Conservation (phyloP, 2,888 invertebrate species). For the Bellardia pandia region DNA sequence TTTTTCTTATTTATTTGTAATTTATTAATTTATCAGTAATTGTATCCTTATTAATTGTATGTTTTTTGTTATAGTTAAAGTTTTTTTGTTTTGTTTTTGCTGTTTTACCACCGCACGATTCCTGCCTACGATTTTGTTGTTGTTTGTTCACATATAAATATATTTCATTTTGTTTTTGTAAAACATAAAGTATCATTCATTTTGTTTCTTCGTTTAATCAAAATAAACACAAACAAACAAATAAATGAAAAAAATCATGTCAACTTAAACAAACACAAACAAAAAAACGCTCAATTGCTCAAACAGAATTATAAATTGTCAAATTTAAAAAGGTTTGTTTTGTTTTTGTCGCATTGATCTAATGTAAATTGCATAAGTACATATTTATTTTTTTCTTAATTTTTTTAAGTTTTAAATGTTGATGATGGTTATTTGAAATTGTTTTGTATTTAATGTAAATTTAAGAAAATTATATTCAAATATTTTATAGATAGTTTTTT, state of each 20-base stretch:
- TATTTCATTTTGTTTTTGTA: slow-evolving; percentile 67
- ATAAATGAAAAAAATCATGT: neutral
- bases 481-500: neutral
- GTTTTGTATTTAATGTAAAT: slow-evolving; percentile 5
- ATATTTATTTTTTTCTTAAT: slow-evolving; percentile 38
- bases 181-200: slow-evolving; percentile 63
- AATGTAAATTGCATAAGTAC: slow-evolving; percentile 67
- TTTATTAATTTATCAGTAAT: slow-evolving; percentile 62
- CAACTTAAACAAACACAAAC: slow-evolving; percentile 19
- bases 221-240: slow-evolving; percentile 43
- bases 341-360: slow-evolving; percentile 60
- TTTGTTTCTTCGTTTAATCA: slow-evolving; percentile 35
- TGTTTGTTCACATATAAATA: slow-evolving; percentile 74
- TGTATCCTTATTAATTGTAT: slow-evolving; percentile 66
- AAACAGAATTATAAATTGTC: slow-evolving; percentile 30
- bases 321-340: slow-evolving; percentile 61
- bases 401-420: slow-evolving; percentile 12
- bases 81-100: slow-evolving; percentile 66
- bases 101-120: slow-evolving; percentile 83
- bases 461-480: slow-evolving; percentile 13
- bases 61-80: slow-evolving; percentile 74
- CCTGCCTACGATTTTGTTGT: slow-evolving; percentile 84
- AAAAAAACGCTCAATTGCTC: slow-evolving; percentile 8
- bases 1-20: slow-evolving; percentile 27
- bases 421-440: slow-evolving; percentile 33